Percentiles rank a stretch among this genome's conserved stretches.
Conservation (phyloP, 1,140 invertebrate species). For the Octopus sinensis region DNA sequence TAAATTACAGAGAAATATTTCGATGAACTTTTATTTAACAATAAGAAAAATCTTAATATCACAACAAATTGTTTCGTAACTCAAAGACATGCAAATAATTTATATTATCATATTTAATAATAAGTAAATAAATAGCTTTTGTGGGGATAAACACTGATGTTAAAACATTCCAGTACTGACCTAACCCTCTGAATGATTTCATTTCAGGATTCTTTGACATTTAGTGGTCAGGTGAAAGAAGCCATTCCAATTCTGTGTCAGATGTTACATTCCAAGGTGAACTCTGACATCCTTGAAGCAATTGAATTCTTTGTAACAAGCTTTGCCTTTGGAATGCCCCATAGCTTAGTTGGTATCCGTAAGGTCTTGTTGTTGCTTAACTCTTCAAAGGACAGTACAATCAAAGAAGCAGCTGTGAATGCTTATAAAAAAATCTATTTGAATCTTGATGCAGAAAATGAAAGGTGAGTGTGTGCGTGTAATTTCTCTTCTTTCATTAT, state of each 20-base stretch:
- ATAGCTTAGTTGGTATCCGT: constrained; percentile 69
- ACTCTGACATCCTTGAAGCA: constrained; percentile 77
- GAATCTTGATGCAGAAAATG: constrained; percentile 40
- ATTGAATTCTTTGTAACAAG: constrained; percentile 77
- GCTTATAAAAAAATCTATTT: constrained; percentile 70
- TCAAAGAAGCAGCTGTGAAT: constrained; percentile 65
- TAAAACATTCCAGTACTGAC: too few relatives aligned
- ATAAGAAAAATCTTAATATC: too few relatives aligned
- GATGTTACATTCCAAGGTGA: constrained; percentile 71
- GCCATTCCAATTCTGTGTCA: constrained; percentile 71
- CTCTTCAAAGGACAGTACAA: constrained; percentile 65
- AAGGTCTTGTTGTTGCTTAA: constrained; percentile 76
- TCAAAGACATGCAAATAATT: too few relatives aligned
- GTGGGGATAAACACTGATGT: too few relatives aligned
- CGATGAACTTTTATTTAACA: too few relatives aligned
- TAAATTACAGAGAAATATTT: too few relatives aligned
- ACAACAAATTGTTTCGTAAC: too few relatives aligned
- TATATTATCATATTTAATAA: too few relatives aligned
- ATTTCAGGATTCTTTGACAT: constrained; percentile 66
- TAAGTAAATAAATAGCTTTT: too few relatives aligned
- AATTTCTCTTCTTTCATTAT: neutral
- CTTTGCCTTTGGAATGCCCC: constrained; percentile 73
- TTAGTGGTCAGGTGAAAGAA: constrained; percentile 68
- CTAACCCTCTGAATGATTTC: neutral
- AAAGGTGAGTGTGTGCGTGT: constrained; percentile 30